Evolutionary conservation across 2,797 vertebrate genomes (phyloP), one percentile per base, ranked within the genome.

Genomic region (Phaenicophaeus curvirostris): DNA sequence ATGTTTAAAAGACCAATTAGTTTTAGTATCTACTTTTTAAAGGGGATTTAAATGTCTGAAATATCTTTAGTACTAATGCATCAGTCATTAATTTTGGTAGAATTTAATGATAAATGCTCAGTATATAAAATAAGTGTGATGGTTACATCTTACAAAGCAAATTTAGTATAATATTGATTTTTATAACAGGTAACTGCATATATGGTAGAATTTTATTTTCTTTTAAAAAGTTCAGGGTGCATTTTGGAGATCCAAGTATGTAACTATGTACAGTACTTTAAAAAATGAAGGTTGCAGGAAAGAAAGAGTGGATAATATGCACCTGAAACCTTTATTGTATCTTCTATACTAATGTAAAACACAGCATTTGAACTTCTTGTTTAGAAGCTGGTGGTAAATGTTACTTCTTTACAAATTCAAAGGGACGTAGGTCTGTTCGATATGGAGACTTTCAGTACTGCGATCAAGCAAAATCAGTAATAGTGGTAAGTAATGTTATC

Each of bases 381-480:
- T 65, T 72, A 51, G 62, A 46, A 73, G 10, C 35, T 73, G 24
- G 11, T 93, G 51, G 20, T 92, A 62, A 39, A 85, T 33, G 11
- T 74, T 92, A 6, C n/a, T 44, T 28, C 44, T 82, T 79, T 81
- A 54, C 86, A 58, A 90, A 83, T 92, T 96, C 74, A 87, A 55
- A 99, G 99, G 99, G 99, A 14, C 98, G 99, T 91, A 99, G 99
- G 91, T 99, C 99, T 1, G 99, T 99, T 85, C 98, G 99, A 19
- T 99, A 98, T 1, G 99, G 99, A 88, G 99, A 99, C 85, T 99
- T 99, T 71, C 98, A 99, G 87, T 99, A 99, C 96, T 99, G 99
- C 72, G 99, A 99, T 46, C 99, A 99, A 98, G 99, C 99, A 93
- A 99, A 99, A 96, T 98, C 98, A 57, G 97, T 99, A 28, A 99